Percentiles rank a stretch among this genome's conserved stretches.
These are phyloP conservation scores for Aurelia aurita DNA, from an alignment of 30 jellyfish, hydroid and myxozoan genomes.

Conservation along the genomic window DNA sequence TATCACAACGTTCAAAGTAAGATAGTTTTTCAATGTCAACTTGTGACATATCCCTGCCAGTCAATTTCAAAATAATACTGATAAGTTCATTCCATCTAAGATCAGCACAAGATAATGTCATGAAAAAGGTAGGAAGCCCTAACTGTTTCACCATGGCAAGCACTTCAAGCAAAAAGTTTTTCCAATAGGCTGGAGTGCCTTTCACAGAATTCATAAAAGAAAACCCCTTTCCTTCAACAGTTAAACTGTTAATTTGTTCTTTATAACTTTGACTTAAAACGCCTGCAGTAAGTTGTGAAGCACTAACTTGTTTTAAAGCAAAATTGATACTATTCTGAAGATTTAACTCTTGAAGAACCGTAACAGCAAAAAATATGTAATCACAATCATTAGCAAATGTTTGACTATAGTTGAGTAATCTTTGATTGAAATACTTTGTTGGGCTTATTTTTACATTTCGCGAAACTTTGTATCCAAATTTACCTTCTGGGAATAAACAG, in stretches of 20 bases:
- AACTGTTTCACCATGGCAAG: conserved; percentile 70
- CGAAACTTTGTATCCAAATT: conserved; percentile 19
- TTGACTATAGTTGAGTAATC: conserved; percentile 39
- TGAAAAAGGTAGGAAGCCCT: conserved; percentile 66
- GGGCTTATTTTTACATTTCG: conserved; percentile 31
- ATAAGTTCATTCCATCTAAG: conserved; percentile 32
- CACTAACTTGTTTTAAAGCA: conserved; percentile 31
- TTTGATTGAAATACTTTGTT: conserved; percentile 33
- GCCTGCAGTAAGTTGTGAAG: conserved; percentile 56
- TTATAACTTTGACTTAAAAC: conserved; percentile 24
- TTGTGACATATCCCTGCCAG: not conserved
- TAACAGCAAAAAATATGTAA: conserved; percentile 29
- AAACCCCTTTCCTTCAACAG: conserved; percentile 18
- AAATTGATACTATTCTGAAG: conserved; percentile 23
- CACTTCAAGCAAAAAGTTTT: conserved; percentile 50
- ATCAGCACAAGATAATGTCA: conserved; percentile 68
- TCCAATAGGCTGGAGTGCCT: conserved; percentile 76
- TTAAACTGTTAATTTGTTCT: conserved; percentile 2
- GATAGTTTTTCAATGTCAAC: not conserved
- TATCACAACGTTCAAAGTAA: conserved; percentile 27
- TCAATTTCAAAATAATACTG: conserved; percentile 10
- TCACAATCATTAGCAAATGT: conserved; percentile 31
- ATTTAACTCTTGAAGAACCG: conserved; percentile 46
- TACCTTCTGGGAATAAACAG: conserved; percentile 40
- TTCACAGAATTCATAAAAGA: conserved; percentile 34